Conservation (phyloP, 2,888 invertebrate genomes). For the Drosophila antonietae region DNA sequence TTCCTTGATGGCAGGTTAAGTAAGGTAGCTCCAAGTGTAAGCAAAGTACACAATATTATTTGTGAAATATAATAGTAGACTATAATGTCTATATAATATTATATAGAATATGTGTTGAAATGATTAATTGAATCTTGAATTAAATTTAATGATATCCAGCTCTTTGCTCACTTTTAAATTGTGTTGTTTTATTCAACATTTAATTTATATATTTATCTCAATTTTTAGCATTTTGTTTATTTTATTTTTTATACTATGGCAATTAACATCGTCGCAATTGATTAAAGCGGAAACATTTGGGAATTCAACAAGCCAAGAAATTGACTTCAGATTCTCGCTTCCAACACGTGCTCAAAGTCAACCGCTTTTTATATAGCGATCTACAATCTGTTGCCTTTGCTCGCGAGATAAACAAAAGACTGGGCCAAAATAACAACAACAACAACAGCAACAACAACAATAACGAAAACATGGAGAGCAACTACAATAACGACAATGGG, state of each 20-base stretch:
- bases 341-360: conserved; percentile 51
- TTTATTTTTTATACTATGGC: not conserved
- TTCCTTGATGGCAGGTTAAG: not conserved
- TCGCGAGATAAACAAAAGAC: conserved; percentile 34
- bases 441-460: not conserved
- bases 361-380: conserved; percentile 29
- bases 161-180: not conserved
- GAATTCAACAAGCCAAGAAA: conserved; percentile 22
- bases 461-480: not conserved
- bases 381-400: not conserved
- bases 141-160: too few species aligned
- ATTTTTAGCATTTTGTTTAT: not conserved
- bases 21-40: not conserved
- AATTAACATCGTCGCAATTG: conserved; percentile 5
- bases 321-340: conserved; percentile 51
- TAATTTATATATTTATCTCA: not conserved
- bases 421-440: conserved; percentile 25
- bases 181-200: not conserved
- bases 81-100: not conserved
- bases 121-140: too few species aligned
- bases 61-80: not conserved
- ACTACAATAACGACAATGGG: not conserved
- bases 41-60: not conserved
- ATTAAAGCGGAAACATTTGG: conserved; percentile 23
- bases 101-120: too few species aligned